phyloP scores from a whole-genome alignment of 2,113 vertebrate species.

The Phalacrocorax pelagicus region DNA sequence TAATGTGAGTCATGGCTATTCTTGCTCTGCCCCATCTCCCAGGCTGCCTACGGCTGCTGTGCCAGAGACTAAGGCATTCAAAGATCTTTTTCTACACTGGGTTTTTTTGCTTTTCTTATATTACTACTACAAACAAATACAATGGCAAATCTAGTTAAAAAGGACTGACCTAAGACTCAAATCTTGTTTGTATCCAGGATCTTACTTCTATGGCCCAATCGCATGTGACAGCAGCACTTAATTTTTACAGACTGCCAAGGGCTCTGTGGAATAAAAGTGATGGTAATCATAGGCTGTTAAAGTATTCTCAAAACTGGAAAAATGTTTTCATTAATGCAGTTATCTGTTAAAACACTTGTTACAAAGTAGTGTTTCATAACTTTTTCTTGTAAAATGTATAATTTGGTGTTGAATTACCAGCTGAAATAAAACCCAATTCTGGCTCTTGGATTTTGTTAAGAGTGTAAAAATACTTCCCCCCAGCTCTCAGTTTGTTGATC shows the following conservation, averaged over 20 bases:
- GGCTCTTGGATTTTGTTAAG: background rate
- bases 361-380: background rate
- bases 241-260: background rate
- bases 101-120: background rate
- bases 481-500: background rate
- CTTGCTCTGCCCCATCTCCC: fast-evolving
- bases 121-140: background rate
- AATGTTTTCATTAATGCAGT: background rate
- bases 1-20: fast-evolving
- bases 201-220: background rate
- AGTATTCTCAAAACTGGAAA: too few species aligned
- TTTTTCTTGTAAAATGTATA: background rate
- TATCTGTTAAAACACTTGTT: background rate
- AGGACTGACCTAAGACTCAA: background rate
- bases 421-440: background rate
- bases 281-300: background rate
- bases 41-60: fast-evolving
- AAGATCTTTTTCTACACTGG: background rate
- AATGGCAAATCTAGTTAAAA: background rate
- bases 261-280: background rate
- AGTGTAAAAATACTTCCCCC: background rate
- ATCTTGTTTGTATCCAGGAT: too few species aligned
- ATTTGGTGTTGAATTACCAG: background rate
- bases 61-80: fast-evolving
- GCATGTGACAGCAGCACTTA: background rate